phyloP scores from a whole-genome alignment of 2,113 vertebrate species.

The Passer domesticus region DNA sequence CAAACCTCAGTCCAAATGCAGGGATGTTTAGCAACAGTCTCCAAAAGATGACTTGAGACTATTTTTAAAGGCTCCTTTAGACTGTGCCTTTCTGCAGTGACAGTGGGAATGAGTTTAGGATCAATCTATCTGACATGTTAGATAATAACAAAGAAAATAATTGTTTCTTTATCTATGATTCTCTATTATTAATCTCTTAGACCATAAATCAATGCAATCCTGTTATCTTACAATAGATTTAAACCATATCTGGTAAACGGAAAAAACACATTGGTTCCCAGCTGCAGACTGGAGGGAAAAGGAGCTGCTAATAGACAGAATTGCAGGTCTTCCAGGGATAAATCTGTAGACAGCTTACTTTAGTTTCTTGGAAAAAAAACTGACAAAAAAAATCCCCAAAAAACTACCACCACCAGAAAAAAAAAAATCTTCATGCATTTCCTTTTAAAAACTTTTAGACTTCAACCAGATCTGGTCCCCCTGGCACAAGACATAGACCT shows the following conservation, averaged over 20 bases:
- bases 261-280: neutral
- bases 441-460: neutral
- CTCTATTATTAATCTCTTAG: neutral
- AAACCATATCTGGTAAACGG: neutral
- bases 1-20: neutral
- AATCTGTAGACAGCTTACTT: neutral
- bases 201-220: neutral
- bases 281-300: fast-evolving
- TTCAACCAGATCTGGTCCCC: neutral
- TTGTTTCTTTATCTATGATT: neutral
- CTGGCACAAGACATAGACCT: neutral
- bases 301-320: neutral
- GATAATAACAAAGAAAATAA: neutral
- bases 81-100: neutral
- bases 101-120: neutral
- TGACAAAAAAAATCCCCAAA: too few species aligned
- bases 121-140: neutral
- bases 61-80: neutral
- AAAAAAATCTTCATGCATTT: neutral
- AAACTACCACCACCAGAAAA: neutral
- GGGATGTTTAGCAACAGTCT: neutral
- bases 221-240: neutral
- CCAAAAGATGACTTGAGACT: neutral
- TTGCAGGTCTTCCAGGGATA: neutral
- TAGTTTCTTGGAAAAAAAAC: neutral